Evolutionary conservation across 1,140 invertebrate species (phyloP).

Genomic region (Pseudomyrmex concolor): DNA sequence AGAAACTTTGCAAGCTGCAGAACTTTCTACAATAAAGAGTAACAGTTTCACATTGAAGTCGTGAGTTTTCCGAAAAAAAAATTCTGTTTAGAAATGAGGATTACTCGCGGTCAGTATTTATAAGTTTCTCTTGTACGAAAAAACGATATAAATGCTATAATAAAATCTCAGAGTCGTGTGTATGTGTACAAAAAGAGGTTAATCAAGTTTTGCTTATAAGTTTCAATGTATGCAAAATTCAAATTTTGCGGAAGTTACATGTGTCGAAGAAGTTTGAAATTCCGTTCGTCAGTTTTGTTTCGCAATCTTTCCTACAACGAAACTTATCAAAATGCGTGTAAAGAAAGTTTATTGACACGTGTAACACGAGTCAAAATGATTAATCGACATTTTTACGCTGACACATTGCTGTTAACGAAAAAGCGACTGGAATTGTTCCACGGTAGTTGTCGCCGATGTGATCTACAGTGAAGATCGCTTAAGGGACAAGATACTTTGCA

Average conservation of each 20-base stretch:
- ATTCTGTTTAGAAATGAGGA: conserved; percentile 4
- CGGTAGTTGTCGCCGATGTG: conserved; percentile 37
- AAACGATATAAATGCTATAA: background rate
- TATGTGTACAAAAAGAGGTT: background rate
- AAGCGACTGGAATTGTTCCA: background rate
- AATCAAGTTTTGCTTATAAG: background rate
- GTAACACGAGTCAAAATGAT: conserved; percentile 51
- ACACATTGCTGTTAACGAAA: conserved; percentile 17
- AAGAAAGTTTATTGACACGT: conserved; percentile 39
- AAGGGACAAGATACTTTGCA: background rate
- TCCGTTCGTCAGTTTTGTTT: conserved; percentile 5
- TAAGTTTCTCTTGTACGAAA: background rate
- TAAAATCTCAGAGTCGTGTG: too few species aligned
- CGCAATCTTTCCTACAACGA: background rate
- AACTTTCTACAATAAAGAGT: conserved; percentile 7
- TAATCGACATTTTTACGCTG: conserved; percentile 56
- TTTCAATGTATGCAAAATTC: background rate
- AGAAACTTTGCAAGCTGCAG: background rate
- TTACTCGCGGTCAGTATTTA: conserved; percentile 11
- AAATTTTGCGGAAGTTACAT: too few species aligned
- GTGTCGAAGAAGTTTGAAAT: background rate
- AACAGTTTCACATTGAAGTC: conserved; percentile 7
- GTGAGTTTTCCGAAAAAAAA: background rate
- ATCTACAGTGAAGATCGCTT: conserved; percentile 40
- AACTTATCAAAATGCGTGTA: conserved; percentile 30